A percentile compares a stretch with the other conserved stretches of the same genome.
phyloP scores from a whole-genome alignment of 2,797 vertebrate genomes.

The Hippoglossus hippoglossus region DNA sequence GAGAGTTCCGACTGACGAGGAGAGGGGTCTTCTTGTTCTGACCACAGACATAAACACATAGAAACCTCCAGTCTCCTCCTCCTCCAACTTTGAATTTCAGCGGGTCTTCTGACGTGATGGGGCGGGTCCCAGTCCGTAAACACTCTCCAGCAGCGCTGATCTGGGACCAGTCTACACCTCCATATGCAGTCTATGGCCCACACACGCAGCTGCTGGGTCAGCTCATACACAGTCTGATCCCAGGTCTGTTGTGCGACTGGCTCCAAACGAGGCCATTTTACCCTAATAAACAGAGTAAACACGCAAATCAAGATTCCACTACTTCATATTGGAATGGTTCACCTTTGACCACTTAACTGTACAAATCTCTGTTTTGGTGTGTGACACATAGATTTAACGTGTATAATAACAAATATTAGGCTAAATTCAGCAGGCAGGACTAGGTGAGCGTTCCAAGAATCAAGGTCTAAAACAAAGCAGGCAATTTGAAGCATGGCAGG shows the following conservation, averaged over 20 bases:
- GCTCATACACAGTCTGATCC: neutral
- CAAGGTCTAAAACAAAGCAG: too few species aligned
- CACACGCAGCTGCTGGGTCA: too few species aligned
- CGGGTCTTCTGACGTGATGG: conserved; percentile 64
- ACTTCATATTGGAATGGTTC: neutral
- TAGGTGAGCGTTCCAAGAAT: too few species aligned
- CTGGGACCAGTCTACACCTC: neutral
- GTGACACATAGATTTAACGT: too few species aligned
- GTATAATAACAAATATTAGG: too few species aligned
- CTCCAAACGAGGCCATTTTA: conserved; percentile 4
- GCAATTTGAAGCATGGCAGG: neutral
- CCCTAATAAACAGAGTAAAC: conserved; percentile 10
- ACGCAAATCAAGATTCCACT: neutral
- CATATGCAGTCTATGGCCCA: too few species aligned
- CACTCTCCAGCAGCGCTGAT: conserved; percentile 4
- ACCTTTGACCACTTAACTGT: neutral
- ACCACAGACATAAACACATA: too few species aligned
- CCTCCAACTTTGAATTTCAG: conserved; percentile 83
- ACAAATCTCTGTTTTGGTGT: too few species aligned
- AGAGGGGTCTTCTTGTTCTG: too few species aligned
- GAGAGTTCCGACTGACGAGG: neutral
- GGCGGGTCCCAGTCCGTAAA: conserved; percentile 18
- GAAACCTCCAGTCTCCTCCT: conserved; percentile 37
- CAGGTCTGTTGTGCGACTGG: neutral
- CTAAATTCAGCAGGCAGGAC: neutral